phyloP scores from a whole-genome alignment of 2,888 invertebrate species.

The Mythimna impura region DNA sequence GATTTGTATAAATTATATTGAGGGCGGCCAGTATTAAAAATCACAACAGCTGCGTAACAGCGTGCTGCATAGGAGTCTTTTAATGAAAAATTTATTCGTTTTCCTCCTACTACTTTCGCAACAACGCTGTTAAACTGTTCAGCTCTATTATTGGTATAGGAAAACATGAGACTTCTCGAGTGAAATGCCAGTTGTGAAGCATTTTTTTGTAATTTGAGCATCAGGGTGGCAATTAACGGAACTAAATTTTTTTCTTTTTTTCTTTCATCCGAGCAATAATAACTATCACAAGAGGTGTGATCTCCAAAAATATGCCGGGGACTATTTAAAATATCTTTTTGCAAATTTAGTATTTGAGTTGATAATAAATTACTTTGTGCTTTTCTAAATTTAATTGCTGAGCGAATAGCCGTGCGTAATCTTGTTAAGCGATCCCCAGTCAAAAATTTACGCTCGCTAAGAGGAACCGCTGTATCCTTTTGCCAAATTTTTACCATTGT shows the following conservation, averaged over 20 bases:
- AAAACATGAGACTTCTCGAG: slow-evolving; percentile 28
- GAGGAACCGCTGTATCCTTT: slow-evolving; percentile 5
- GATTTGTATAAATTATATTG: slow-evolving; percentile 6
- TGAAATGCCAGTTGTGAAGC: slow-evolving; percentile 32
- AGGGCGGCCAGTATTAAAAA: slow-evolving; percentile 4
- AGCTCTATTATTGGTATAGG: slow-evolving; percentile 10
- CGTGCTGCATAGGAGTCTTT: slow-evolving; percentile 13
- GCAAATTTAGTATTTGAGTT: neutral
- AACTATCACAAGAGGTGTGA: slow-evolving; percentile 2
- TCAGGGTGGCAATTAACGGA: neutral
- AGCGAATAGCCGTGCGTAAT: slow-evolving; percentile 16
- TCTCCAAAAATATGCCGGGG: slow-evolving; percentile 12
- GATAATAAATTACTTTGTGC: neutral
- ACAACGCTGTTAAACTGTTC: slow-evolving; percentile 13
- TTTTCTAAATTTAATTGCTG: slow-evolving; percentile 6
- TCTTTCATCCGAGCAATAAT: slow-evolving; percentile 3
- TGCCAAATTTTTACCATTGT: slow-evolving; percentile 15
- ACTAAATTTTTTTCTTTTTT: slow-evolving; percentile 2
- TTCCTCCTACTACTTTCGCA: slow-evolving; percentile 8
- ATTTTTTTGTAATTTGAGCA: slow-evolving; percentile 11
- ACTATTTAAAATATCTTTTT: slow-evolving; percentile 17
- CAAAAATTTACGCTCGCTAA: slow-evolving; percentile 17
- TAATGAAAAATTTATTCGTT: slow-evolving; percentile 3
- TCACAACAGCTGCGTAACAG: slow-evolving; percentile 14
- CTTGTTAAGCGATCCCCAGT: slow-evolving; percentile 4